Conservation (phyloP, 2,888 invertebrate species). For the Zaprionus lineosus region DNA sequence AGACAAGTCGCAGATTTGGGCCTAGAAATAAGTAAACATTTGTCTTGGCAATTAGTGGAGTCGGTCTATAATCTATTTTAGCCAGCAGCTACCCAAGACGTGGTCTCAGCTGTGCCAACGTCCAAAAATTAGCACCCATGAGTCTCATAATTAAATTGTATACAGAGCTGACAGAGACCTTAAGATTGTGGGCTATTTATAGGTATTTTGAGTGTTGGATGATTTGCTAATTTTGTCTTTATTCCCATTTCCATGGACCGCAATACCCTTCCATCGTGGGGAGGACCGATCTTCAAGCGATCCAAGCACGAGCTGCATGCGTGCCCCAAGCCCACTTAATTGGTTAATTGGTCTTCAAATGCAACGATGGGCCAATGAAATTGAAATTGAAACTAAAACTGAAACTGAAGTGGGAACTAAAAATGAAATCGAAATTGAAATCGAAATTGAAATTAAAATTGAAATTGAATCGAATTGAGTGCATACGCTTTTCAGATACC, state of each 20-base stretch:
- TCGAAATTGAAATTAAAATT: conserved; percentile 8
- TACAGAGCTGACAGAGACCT: not conserved
- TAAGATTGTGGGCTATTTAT: conserved; percentile 9
- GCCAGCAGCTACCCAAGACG: not conserved
- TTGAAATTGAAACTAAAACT: conserved; percentile 22
- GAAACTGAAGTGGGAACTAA: conserved; percentile 9
- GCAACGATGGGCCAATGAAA: conserved; percentile 47
- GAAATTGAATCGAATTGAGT: conserved; percentile 47
- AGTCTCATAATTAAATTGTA: not conserved
- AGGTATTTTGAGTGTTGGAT: not conserved
- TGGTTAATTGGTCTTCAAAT: conserved; percentile 46
- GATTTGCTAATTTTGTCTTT: not conserved
- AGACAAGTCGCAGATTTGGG: conserved; percentile 4
- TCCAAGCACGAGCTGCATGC: conserved; percentile 61
- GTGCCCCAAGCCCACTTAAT: conserved; percentile 33
- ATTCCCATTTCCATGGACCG: too few relatives aligned
- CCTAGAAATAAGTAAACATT: conserved; percentile 24
- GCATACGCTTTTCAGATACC: conserved; percentile 36
- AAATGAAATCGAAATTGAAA: conserved; percentile 41
- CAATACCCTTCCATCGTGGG: too few relatives aligned
- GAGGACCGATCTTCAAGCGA: too few relatives aligned
- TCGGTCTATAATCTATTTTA: not conserved
- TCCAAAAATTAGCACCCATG: conserved; percentile 15
- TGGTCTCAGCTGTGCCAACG: conserved; percentile 1
- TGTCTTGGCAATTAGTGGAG: conserved; percentile 15